phyloP scores from a whole-genome alignment of 2,113 vertebrate genomes.

The Redunca redunca region DNA sequence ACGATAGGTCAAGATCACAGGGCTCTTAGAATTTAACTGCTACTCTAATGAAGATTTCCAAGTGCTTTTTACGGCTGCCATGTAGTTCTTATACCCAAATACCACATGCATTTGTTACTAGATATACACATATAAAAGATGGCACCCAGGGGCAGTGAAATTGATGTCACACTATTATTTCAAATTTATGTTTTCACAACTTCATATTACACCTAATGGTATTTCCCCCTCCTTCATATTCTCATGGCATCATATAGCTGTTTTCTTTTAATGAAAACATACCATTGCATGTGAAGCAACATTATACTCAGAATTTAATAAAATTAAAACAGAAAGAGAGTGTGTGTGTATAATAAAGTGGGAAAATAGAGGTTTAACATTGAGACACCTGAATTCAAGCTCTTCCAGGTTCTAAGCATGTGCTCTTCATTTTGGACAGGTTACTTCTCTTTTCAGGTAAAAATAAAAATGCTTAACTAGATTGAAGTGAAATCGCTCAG shows the following conservation, averaged over 20 bases:
- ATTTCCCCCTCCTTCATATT: neutral
- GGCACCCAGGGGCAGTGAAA: neutral
- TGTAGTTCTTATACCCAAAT: neutral
- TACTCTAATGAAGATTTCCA: neutral
- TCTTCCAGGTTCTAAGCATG: neutral
- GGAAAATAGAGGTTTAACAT: neutral
- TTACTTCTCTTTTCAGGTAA: neutral
- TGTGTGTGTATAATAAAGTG: neutral
- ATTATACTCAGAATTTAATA: neutral
- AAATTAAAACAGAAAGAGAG: neutral
- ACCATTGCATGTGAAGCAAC: neutral
- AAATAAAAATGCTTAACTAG: neutral
- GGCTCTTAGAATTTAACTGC: neutral
- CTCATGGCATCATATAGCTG: neutral
- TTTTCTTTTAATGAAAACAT: neutral
- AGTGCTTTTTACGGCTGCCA: neutral
- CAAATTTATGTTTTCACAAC: neutral
- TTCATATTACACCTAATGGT: neutral
- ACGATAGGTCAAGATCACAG: neutral
- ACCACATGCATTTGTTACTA: neutral
- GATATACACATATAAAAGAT: neutral
- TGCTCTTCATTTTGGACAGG: neutral
- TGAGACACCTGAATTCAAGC: neutral
- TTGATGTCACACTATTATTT: neutral
- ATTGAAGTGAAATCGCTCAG: neutral